Conservation (phyloP, 2,113 vertebrate genomes). For the Cathartes aura region DNA sequence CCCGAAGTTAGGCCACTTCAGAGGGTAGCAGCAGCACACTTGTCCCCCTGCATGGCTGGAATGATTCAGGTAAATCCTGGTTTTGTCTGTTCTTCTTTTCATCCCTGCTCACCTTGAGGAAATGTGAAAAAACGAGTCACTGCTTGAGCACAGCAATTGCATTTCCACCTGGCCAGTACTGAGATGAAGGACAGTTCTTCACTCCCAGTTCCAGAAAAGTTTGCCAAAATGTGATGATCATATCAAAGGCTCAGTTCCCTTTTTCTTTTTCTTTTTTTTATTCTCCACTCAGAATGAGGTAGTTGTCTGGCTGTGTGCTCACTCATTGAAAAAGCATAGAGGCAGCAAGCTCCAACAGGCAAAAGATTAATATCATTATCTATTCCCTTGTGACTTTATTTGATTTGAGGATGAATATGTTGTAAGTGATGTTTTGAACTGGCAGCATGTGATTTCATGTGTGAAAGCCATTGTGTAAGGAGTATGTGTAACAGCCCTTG, state of each 20-base stretch:
- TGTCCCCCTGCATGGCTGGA: background rate
- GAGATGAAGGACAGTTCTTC: background rate
- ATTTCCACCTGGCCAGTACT: background rate
- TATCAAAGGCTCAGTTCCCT: background rate
- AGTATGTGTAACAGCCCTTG: background rate
- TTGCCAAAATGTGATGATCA: background rate
- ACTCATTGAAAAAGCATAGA: background rate
- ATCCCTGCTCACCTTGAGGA: background rate
- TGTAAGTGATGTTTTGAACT: background rate
- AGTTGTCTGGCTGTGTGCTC: background rate
- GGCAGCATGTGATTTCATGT: rapidly evolving
- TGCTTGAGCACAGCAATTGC: background rate
- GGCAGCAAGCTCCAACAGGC: background rate
- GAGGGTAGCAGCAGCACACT: background rate
- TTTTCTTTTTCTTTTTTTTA: background rate
- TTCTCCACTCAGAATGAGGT: background rate
- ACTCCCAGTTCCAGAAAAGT: background rate
- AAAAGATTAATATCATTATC: background rate
- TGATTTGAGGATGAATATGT: background rate
- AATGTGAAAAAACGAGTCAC: background rate
- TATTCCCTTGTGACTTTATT: background rate
- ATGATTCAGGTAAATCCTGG: background rate
- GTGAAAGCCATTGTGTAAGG: background rate
- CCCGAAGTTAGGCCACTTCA: background rate
- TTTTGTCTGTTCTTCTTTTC: background rate